Evolutionary conservation across 2,113 vertebrate species (phyloP).

Genomic region (Progne subis): DNA sequence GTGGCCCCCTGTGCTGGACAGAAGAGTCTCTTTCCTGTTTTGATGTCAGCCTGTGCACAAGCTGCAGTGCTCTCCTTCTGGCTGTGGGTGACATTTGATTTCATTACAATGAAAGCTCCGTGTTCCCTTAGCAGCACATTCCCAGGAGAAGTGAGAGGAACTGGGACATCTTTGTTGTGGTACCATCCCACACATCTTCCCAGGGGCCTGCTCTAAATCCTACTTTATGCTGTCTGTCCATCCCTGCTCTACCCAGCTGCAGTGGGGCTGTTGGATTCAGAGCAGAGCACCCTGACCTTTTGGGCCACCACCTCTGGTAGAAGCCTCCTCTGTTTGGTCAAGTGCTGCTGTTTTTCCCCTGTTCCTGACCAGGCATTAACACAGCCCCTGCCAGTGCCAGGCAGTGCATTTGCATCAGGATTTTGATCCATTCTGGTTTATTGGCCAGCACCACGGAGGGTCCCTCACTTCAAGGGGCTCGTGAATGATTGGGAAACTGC

Average conservation of each 20-base stretch:
- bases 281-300: background rate
- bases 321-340: background rate
- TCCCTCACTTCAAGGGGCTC: background rate
- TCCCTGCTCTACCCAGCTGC: background rate
- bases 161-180: background rate
- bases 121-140: background rate
- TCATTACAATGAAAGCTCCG: background rate
- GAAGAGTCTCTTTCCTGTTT: background rate
- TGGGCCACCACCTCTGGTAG: background rate
- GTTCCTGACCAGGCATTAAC: background rate
- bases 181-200: background rate
- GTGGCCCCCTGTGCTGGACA: background rate
- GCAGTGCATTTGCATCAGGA: background rate
- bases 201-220: background rate
- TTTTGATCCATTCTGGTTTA: background rate
- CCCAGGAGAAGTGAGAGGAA: background rate
- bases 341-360: background rate
- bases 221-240: background rate
- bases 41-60: background rate
- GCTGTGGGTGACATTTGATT: background rate
- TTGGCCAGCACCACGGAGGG: accelerated
- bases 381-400: background rate
- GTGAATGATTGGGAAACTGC: background rate
- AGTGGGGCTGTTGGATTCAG: background rate
- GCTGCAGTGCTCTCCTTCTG: background rate